A percentile compares a stretch with the other conserved stretches of the same genome.
These are phyloP conservation scores for Saturnia pavonia DNA, from an alignment of 2,888 invertebrate genomes.

Conservation along the genomic window DNA sequence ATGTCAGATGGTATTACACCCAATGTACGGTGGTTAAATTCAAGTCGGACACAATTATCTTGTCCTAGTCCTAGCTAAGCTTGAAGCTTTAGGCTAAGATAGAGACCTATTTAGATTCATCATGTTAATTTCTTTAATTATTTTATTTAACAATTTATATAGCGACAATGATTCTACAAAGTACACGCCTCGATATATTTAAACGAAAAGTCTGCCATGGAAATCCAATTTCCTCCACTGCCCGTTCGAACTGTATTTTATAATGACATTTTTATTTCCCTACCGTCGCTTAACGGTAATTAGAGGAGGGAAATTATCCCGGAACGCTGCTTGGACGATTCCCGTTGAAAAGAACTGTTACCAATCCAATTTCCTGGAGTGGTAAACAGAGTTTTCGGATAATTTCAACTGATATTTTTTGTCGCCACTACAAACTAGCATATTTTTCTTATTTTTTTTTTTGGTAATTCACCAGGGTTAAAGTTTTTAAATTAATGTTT, in stretches of 20 bases:
- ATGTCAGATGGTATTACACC: too few relatives aligned
- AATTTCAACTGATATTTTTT: background rate
- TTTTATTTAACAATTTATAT: background rate
- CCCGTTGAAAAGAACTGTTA: constrained; percentile 4
- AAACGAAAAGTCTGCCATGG: constrained; percentile 8
- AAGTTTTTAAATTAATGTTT: background rate
- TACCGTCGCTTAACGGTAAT: constrained; percentile 11
- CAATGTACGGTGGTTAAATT: too few relatives aligned
- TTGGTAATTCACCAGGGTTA: background rate
- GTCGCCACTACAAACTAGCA: background rate
- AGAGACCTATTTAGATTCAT: too few relatives aligned
- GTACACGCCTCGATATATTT: background rate
- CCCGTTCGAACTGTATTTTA: constrained; percentile 12
- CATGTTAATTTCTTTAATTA: too few relatives aligned
- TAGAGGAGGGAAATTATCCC: constrained; percentile 10
- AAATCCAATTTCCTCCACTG: constrained; percentile 11
- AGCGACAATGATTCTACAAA: background rate
- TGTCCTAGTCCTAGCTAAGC: too few relatives aligned
- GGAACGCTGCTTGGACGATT: constrained; percentile 1
- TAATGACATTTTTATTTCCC: constrained; percentile 14
- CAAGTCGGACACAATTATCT: too few relatives aligned
- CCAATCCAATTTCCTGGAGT: constrained; percentile 6
- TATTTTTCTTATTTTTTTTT: too few relatives aligned
- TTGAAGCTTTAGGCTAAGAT: too few relatives aligned
- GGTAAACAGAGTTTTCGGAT: background rate